phyloP scores from a whole-genome alignment of 1,140 invertebrate genomes.

The Aphis craccivora region DNA sequence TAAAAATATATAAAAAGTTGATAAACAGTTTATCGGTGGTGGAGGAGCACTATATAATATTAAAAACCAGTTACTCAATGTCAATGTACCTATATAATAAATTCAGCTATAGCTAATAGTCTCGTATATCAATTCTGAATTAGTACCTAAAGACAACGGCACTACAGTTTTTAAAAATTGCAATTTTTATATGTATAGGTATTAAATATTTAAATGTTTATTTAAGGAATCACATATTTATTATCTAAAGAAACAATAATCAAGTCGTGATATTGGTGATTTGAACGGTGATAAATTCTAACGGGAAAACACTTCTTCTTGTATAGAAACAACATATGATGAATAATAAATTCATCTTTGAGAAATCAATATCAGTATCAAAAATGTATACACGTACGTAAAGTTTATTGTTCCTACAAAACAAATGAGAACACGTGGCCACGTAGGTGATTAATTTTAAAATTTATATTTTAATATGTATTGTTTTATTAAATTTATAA shows the following conservation, averaged over 20 bases:
- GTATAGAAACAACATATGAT: background rate
- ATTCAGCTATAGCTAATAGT: no score
- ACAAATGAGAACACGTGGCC: slow-evolving; percentile 11
- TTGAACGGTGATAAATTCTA: background rate
- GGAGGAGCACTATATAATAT: background rate
- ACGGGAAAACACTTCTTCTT: background rate
- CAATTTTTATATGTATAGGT: background rate
- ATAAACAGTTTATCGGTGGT: background rate
- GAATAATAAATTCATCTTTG: no score
- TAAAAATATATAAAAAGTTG: background rate
- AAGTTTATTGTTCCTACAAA: background rate
- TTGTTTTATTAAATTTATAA: background rate
- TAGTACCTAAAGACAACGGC: background rate
- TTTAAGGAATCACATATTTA: background rate
- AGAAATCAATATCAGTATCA: background rate
- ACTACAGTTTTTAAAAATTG: background rate
- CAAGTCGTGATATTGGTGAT: background rate
- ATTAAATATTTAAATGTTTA: background rate
- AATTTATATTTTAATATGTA: background rate
- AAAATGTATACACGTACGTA: background rate
- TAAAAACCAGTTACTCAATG: background rate
- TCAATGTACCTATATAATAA: background rate
- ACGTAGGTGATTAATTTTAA: background rate
- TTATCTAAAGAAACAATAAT: background rate
- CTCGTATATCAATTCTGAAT: background rate